Conservation (phyloP, 2,888 invertebrate species). For the Eristalis tenax region DNA sequence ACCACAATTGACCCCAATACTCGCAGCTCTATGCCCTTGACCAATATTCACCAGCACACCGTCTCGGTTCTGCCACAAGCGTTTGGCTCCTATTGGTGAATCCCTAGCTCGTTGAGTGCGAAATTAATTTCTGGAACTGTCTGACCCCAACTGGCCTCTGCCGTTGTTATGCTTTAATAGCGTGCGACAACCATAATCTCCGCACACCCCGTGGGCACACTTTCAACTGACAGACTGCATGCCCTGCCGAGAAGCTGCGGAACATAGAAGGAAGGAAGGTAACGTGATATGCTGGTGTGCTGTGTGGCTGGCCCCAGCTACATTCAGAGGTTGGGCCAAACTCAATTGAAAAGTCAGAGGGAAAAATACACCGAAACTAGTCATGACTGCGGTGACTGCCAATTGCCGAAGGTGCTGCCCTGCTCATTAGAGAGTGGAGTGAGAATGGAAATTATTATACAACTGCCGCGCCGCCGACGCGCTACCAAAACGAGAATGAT, state of each 20-base stretch:
- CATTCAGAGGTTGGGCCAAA: slow-evolving; percentile 42
- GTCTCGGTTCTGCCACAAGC: not conserved
- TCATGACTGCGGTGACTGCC: slow-evolving; percentile 12
- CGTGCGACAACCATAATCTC: slow-evolving; percentile 31
- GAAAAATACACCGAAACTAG: slow-evolving; percentile 46
- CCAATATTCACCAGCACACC: slow-evolving; percentile 10
- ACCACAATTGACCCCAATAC: not conserved
- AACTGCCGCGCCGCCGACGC: slow-evolving; percentile 20
- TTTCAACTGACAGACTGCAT: slow-evolving; percentile 40
- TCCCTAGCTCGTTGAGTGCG: not conserved
- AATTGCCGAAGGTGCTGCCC: slow-evolving; percentile 41
- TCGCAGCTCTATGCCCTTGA: slow-evolving; percentile 17
- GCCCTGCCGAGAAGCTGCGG: not conserved
- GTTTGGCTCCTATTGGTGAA: not conserved
- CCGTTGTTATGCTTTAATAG: slow-evolving; percentile 21
- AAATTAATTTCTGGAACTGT: slow-evolving; percentile 33
- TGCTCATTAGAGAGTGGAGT: slow-evolving; percentile 60
- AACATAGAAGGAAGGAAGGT: slow-evolving; percentile 17
- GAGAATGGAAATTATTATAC: slow-evolving; percentile 41
- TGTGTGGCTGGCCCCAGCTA: slow-evolving; percentile 29
- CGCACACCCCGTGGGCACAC: slow-evolving; percentile 10
- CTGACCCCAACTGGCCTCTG: slow-evolving; percentile 11
- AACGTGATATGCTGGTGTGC: slow-evolving; percentile 44
- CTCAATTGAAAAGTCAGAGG: slow-evolving; percentile 58
- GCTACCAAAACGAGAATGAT: slow-evolving; percentile 25